Base-by-base conservation (phyloP, 2,888 invertebrate species). In the Artemia sinica region DNA sequence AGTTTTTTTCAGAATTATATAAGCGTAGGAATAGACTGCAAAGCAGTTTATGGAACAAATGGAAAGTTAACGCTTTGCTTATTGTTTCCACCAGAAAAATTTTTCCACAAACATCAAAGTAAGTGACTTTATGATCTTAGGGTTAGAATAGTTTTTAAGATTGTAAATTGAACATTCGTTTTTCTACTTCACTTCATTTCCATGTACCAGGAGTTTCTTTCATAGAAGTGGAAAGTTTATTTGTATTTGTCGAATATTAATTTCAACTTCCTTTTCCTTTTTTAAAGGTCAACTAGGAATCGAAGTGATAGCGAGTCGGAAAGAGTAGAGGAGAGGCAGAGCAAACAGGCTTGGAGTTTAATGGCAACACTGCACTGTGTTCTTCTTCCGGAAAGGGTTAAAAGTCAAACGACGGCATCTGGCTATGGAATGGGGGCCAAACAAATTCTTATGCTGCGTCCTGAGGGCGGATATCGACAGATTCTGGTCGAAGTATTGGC, bases 401-500 rank as follows among this genome's bases (percentile, higher is more conserved):
- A 0, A 70, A 80, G 75, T 74, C 41, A 50, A 13, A 50, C 50
- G n/a, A 41, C 50, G 14, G 67, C 50, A 12, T 51, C 67, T 13
- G 50, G 14, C 8, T 49, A 67, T 13, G 50, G 67, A 14, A 14
- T 50, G 9, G 50, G 49, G 50, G 41, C 50, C 11, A 50, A 49
- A 18, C 41, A 67, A 49, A 66, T 48, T 11, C 48, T 68, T 4
- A 65, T 50, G 66, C 69, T 58, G 5, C 67, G 50, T 18, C 49
- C 48, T 28, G 28, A 63, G 13, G 50, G 12, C 10, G 28, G 52
- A 7, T 94, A 91, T 79, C 91, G 94, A 76, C 84, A 92, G n/a
- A 95, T 96, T 0, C 91, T 92, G 78, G 91, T 98, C 7, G 97
- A 98, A 79, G 91, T 95, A 86, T 83, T 98, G 82, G 97, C 96